Evolutionary conservation across 2,113 vertebrate genomes (phyloP).

Genomic region (Gobio gobio): DNA sequence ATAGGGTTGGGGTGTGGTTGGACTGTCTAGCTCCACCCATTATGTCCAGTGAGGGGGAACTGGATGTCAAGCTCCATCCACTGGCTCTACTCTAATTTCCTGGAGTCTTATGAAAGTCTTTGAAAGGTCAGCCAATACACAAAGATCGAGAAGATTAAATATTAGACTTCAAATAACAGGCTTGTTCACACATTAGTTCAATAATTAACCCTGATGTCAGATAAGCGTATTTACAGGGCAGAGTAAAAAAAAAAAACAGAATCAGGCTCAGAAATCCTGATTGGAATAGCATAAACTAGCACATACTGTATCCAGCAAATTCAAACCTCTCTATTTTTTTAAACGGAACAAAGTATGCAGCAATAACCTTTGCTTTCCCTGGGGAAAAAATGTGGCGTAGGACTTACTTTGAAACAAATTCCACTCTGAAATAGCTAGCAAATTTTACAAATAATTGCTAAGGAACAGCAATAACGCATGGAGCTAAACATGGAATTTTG

Average conservation of each 20-base stretch:
- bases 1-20: too few species aligned
- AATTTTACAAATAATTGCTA: too few species aligned
- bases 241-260: background rate
- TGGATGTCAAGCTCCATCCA: too few species aligned
- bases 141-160: constrained; percentile 3
- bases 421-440: too few species aligned
- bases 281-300: background rate
- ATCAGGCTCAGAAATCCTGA: background rate
- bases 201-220: constrained; percentile 21
- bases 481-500: too few species aligned
- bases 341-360: background rate
- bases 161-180: background rate
- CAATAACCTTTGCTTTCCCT: background rate
- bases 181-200: constrained; percentile 33
- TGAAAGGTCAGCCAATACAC: constrained; percentile 1
- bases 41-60: too few species aligned
- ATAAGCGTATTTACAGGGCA: background rate
- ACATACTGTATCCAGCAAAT: background rate
- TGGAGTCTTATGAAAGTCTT: background rate
- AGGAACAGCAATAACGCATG: too few species aligned
- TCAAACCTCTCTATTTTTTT: background rate
- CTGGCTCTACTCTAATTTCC: background rate
- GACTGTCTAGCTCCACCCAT: too few species aligned
- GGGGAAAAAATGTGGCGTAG: too few species aligned
- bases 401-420: too few species aligned